Conservation (phyloP, 2,888 invertebrate genomes). For the Leistus spinibarbis region DNA sequence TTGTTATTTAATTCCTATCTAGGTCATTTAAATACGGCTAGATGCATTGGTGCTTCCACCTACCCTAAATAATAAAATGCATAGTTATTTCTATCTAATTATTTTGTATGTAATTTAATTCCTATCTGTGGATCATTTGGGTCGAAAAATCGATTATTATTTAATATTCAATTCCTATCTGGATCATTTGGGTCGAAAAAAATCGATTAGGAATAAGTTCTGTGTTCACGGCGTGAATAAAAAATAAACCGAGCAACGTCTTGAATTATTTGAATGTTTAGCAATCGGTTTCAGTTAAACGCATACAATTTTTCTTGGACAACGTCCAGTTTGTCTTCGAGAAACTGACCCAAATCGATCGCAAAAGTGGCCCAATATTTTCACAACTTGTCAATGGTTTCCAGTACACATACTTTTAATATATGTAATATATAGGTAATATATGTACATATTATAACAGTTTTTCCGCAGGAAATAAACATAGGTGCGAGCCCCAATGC, state of each 20-base stretch:
- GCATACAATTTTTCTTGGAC: background rate
- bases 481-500: no score
- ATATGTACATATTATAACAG: background rate
- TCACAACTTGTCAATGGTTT: background rate
- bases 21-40: background rate
- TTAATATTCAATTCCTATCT: no score
- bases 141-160: no score
- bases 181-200: no score
- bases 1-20: background rate
- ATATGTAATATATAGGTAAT: no score
- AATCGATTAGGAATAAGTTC: no score
- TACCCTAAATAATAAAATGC: no score
- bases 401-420: background rate
- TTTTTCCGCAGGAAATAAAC: no score
- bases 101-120: background rate
- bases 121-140: background rate
- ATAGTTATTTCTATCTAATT: background rate
- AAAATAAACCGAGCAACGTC: background rate
- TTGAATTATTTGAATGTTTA: background rate
- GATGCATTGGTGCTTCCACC: no score
- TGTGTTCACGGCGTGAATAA: no score
- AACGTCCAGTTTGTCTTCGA: background rate
- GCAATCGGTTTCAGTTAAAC: background rate
- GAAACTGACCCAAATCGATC: background rate
- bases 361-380: background rate